These are phyloP conservation scores for Tethea ocularis DNA, from an alignment of 2,888 invertebrate species.

Conservation along the genomic window DNA sequence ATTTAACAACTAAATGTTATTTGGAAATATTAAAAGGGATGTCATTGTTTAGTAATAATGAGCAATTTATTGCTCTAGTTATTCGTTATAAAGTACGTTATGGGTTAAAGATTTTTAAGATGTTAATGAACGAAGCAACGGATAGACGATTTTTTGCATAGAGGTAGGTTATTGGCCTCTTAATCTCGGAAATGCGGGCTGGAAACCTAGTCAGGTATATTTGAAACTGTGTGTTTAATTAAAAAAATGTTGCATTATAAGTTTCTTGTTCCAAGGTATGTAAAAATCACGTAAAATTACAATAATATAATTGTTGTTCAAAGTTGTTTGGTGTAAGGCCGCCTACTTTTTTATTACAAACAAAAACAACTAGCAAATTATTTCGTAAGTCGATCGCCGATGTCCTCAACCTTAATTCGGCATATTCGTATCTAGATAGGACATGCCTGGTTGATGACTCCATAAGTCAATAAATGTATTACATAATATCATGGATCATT, in stretches of 20 bases:
- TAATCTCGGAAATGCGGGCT: too few relatives aligned
- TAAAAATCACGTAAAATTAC: conserved; percentile 47
- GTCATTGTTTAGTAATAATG: conserved; percentile 2
- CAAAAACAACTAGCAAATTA: conserved; percentile 34
- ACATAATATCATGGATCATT: too few relatives aligned
- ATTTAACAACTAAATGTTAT: conserved; percentile 25
- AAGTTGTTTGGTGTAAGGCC: conserved; percentile 46
- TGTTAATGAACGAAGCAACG: too few relatives aligned
- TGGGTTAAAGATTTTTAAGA: too few relatives aligned
- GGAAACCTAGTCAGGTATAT: too few relatives aligned
- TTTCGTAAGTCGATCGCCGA: conserved; percentile 41
- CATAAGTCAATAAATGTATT: conserved; percentile 39
- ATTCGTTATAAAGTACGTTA: background rate
- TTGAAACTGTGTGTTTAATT: too few relatives aligned
- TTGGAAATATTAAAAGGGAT: conserved; percentile 23
- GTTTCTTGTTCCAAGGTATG: conserved; percentile 35
- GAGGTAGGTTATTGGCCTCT: too few relatives aligned
- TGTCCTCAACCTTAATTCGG: conserved; percentile 67
- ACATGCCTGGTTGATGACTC: background rate
- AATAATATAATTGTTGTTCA: conserved; percentile 50
- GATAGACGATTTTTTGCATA: too few relatives aligned
- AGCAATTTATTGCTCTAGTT: conserved; percentile 7
- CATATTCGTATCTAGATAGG: conserved; percentile 27
- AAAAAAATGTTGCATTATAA: conserved; percentile 8
- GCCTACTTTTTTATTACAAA: conserved; percentile 46